Percentiles rank a stretch among this genome's conserved stretches.
phyloP scores from a whole-genome alignment of 2,888 invertebrate species.

The Eupithecia tripunctaria region DNA sequence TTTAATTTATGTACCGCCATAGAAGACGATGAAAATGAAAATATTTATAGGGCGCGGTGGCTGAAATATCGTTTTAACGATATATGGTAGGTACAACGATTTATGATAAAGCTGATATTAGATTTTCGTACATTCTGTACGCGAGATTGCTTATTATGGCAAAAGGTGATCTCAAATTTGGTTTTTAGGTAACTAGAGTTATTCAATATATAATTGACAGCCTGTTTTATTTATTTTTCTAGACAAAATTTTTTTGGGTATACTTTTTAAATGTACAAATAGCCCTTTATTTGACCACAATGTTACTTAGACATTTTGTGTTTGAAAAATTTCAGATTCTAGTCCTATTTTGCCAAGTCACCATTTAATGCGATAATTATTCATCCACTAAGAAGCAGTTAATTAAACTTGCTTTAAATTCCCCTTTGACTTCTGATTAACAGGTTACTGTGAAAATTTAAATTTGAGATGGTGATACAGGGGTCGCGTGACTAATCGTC shows the following conservation, averaged over 20 bases:
- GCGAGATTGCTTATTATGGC: conserved; percentile 35
- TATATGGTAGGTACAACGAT: conserved; percentile 36
- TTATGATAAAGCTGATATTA: conserved; percentile 44
- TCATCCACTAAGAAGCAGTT: neutral
- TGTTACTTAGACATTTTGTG: too few relatives aligned
- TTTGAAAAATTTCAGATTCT: neutral
- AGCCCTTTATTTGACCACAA: too few relatives aligned
- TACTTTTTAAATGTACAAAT: too few relatives aligned
- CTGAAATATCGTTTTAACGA: conserved; percentile 39
- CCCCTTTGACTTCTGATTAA: neutral
- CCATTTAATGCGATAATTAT: neutral
- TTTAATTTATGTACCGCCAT: conserved; percentile 52
- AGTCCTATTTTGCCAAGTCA: neutral
- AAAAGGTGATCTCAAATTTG: neutral
- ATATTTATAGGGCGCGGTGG: conserved; percentile 35
- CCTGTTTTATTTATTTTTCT: neutral
- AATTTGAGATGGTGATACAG: conserved; percentile 25
- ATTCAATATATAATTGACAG: neutral
- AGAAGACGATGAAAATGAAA: conserved; percentile 27
- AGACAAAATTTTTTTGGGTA: neutral
- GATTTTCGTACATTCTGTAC: conserved; percentile 39
- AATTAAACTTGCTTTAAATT: neutral
- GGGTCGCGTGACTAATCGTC: conserved; percentile 38
- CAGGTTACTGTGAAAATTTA: conserved; percentile 31
- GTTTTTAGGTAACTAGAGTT: neutral